phyloP scores from a whole-genome alignment of 92 coral and sea anemone genomes.

The Porites evermanni region DNA sequence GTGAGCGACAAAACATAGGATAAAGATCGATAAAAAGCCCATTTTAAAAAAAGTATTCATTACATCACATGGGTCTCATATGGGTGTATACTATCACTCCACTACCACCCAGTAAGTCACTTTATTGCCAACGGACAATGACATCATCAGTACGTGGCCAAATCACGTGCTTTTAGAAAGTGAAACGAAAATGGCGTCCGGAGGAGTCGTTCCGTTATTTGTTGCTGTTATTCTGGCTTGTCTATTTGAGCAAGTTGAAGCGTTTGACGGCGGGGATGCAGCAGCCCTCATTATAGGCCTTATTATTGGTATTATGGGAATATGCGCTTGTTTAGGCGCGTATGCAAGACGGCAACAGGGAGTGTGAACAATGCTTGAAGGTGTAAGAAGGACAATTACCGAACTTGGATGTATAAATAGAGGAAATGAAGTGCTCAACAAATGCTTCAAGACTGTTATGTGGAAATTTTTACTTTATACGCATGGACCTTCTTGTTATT shows the following conservation, averaged over 20 bases:
- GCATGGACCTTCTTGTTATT: neutral
- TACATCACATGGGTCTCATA: neutral
- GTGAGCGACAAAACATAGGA: too few relatives aligned
- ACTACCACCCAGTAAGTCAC: neutral
- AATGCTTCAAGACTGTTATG: neutral
- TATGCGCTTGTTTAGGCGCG: conserved; percentile 99
- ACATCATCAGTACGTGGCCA: conserved; percentile 40
- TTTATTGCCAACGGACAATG: conserved; percentile 13
- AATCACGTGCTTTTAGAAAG: conserved; percentile 39
- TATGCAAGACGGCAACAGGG: conserved; percentile 98
- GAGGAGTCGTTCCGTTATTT: conserved; percentile 25
- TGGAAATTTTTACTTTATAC: conserved; percentile 6
- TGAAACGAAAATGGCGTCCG: conserved; percentile 69
- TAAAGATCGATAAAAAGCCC: too few relatives aligned
- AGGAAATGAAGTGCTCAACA: conserved; percentile 16
- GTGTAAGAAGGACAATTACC: neutral
- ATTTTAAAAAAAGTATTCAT: too few relatives aligned
- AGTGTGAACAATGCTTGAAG: conserved; percentile 35
- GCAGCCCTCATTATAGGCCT: conserved; percentile 96
- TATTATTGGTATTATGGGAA: conserved; percentile 95
- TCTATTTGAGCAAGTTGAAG: conserved; percentile 89
- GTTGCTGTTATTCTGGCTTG: conserved; percentile 71
- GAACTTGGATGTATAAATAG: conserved; percentile 9
- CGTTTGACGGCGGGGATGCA: conserved; percentile 99
- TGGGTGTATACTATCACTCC: neutral